Evolutionary conservation across 53 echinoderm and acorn worm species (phyloP), one percentile per base, ranked within the genome.

Genomic region (Mesocentrotus franciscanus): DNA sequence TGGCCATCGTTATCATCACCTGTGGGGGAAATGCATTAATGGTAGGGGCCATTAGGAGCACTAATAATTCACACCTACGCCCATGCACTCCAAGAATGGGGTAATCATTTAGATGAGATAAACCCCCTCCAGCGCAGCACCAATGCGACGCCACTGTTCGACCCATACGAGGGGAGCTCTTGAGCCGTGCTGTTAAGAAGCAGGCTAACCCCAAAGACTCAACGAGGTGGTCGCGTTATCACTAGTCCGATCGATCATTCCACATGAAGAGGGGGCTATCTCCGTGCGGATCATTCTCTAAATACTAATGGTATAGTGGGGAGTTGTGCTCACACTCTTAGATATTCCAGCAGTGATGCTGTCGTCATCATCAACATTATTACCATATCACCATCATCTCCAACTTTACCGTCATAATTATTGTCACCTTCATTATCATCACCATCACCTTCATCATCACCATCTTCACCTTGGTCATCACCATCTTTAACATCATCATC

Each of bases 1-100:
- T 87, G 87, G 56, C 87, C 87, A 35, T 66, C 91, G 57, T 91
- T 91, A 62, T 27, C 92, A 92, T 71, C 92, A 92, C 92, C 92
- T 74, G 71, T 92, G 92, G 92, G 22, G 74, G 92, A 92, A 74
- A 92, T 92, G 92, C 92, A 71, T 92, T 92, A 92, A 92, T 92
- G 92, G 92, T 74, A 12, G 92, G 61, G 92, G 68, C 92, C 74
- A 92, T 92, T 91, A 91, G 68, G 91, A 91, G 62, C 29, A 35
- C 62, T 91, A 91, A 91, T 92, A 92, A 70, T 92, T 72, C 92
- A 49, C 92, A 92, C 92, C 71, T 92, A 55, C 74, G 74, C 55
- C 74, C 29, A 55, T 56, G 92, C 92, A 75, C 92, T 72, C 68
- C 16, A 72, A 22, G 72, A 92, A 92, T 56, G 74, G 92, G 92